phyloP scores from a whole-genome alignment of 2,888 invertebrate genomes.

The Athetis lepigone region DNA sequence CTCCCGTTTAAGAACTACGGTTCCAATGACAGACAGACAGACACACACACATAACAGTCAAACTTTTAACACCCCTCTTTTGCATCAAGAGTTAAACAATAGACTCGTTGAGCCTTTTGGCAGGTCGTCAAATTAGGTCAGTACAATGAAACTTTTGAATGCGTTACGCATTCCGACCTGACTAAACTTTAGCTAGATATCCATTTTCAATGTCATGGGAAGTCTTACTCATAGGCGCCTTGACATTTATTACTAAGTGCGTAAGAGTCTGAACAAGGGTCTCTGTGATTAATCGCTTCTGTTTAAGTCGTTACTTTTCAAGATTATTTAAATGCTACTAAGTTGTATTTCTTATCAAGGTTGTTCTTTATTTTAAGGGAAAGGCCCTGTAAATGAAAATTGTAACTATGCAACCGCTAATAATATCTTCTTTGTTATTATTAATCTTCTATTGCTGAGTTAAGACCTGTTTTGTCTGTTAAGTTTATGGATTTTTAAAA shows the following conservation, averaged over 20 bases:
- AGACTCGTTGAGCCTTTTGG: not conserved
- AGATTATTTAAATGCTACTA: conserved; percentile 1
- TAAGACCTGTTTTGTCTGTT: not conserved
- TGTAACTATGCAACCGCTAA: not conserved
- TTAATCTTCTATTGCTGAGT: too few relatives aligned
- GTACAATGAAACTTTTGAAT: not conserved
- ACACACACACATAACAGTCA: too few relatives aligned
- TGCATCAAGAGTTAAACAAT: too few relatives aligned
- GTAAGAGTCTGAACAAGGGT: conserved; percentile 43
- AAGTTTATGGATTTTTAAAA: too few relatives aligned
- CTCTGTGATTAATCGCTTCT: conserved; percentile 32
- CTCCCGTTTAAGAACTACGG: too few relatives aligned
- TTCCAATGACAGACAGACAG: too few relatives aligned
- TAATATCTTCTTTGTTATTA: not conserved
- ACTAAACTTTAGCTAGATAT: conserved; percentile 11
- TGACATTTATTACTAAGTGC: conserved; percentile 54
- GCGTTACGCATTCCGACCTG: not conserved
- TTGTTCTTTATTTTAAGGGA: not conserved
- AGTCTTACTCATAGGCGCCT: conserved; percentile 51
- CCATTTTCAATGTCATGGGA: conserved; percentile 48
- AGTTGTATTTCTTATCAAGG: conserved; percentile 6
- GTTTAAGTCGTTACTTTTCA: conserved; percentile 35
- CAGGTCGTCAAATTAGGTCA: not conserved
- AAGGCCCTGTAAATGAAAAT: not conserved
- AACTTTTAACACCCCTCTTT: too few relatives aligned